Evolutionary conservation across 2,888 invertebrate species (phyloP).

Genomic region (Hesperia comma): DNA sequence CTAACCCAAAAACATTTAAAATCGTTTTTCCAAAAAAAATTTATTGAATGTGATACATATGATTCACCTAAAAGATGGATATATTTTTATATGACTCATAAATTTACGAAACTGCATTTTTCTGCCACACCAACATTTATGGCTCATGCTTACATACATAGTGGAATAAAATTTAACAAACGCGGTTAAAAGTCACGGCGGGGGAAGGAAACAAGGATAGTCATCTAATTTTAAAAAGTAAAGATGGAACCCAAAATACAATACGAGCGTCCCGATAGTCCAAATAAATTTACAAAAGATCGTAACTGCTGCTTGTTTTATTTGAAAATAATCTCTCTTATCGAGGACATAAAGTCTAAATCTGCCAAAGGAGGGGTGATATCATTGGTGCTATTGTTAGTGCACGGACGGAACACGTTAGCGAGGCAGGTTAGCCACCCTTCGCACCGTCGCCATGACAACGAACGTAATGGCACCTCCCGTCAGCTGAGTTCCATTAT

Average conservation of each 20-base stretch:
- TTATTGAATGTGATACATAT: constrained; percentile 31
- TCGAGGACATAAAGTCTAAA: constrained; percentile 68
- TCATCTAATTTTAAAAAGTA: constrained; percentile 82
- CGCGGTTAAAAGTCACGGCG: constrained; percentile 62
- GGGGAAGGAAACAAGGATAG: constrained; percentile 61
- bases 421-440: constrained; percentile 81
- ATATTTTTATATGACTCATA: constrained; percentile 72
- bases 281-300: constrained; percentile 51
- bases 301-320: constrained; percentile 59
- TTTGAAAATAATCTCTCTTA: constrained; percentile 66
- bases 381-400: constrained; percentile 62
- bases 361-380: constrained; percentile 58
- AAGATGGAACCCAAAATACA: constrained; percentile 83
- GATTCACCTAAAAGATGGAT: constrained; percentile 55
- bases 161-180: constrained; percentile 72
- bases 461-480: constrained; percentile 79
- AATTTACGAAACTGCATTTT: constrained; percentile 79
- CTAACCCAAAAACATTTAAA: constrained; percentile 38
- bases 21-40: constrained; percentile 21
- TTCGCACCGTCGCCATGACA: constrained; percentile 76
- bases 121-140: constrained; percentile 77
- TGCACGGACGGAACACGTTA: constrained; percentile 67
- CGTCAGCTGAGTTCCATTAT: constrained; percentile 83
- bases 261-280: constrained; percentile 75
- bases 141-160: constrained; percentile 74